phyloP scores from a whole-genome alignment of 2,797 vertebrate species.

The Rhadinocentrus ornatus region DNA sequence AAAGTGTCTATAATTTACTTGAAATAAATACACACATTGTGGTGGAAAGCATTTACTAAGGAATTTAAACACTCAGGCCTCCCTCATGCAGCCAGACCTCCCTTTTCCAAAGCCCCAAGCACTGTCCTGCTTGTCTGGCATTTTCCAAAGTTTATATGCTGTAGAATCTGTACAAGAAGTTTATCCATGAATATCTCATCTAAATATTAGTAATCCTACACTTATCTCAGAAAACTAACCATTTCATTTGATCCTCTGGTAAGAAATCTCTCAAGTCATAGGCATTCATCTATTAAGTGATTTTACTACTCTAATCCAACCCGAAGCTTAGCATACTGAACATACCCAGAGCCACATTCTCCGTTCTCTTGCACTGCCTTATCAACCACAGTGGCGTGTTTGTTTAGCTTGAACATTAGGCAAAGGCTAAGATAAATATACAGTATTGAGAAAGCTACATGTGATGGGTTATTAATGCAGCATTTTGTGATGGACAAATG shows the following conservation, averaged over 20 bases:
- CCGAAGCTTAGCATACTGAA: conserved; percentile 60
- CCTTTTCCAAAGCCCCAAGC: background rate
- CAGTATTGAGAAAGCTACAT: conserved; percentile 54
- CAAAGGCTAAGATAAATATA: conserved; percentile 57
- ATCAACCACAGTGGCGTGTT: conserved; percentile 56
- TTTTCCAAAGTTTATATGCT: background rate
- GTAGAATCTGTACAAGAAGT: background rate
- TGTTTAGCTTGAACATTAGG: conserved; percentile 63
- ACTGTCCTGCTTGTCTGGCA: background rate
- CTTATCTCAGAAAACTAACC: background rate
- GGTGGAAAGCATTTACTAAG: background rate
- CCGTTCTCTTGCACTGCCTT: conserved; percentile 26
- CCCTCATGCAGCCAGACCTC: background rate
- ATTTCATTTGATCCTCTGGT: background rate
- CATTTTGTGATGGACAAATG: conserved; percentile 68
- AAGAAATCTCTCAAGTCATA: background rate
- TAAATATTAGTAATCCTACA: background rate
- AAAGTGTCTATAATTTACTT: background rate
- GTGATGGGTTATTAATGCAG: conserved; percentile 66
- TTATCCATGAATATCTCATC: background rate
- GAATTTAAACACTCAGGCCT: conserved; percentile 2
- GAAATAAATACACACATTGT: background rate
- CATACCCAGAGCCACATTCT: conserved; percentile 56
- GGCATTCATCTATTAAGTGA: conserved; percentile 7
- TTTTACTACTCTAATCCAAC: conserved; percentile 34